A percentile compares a stretch with the other conserved stretches of the same genome.
Conservation (phyloP, 1,140 invertebrate genomes). For the Drosophila takahashii region DNA sequence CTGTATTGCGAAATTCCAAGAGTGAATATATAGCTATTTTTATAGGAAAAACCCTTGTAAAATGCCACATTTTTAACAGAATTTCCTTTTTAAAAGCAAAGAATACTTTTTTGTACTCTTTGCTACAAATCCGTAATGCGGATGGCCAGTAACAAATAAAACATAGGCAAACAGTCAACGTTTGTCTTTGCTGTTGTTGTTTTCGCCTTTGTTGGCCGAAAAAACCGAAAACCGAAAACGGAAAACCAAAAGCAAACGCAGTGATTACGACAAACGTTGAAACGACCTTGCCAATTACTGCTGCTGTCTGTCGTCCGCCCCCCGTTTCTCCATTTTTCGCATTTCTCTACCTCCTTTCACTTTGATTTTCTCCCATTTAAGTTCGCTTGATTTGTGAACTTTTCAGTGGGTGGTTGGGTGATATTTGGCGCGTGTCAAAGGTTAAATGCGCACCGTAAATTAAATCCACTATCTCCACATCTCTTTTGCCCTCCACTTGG, state of each 20-base stretch:
- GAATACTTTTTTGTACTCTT: constrained; percentile 18
- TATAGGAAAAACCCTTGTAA: neutral
- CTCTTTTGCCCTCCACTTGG: neutral
- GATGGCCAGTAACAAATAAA: constrained; percentile 22
- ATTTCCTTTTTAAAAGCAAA: neutral
- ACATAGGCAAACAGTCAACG: constrained; percentile 63
- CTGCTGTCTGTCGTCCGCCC: constrained; percentile 35
- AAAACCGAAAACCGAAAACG: constrained; percentile 37
- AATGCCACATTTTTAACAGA: neutral
- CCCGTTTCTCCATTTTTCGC: neutral
- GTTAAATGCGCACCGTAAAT: constrained; percentile 65
- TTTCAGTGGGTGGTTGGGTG: constrained; percentile 43
- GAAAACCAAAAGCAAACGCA: constrained; percentile 58
- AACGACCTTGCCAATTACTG: constrained; percentile 81
- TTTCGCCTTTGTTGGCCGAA: constrained; percentile 52
- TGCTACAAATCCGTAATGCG: constrained; percentile 39
- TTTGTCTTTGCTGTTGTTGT: constrained; percentile 60
- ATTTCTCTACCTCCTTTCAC: constrained; percentile 18
- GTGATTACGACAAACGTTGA: constrained; percentile 77
- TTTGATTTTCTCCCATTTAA: constrained; percentile 26
- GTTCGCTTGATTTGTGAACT: constrained; percentile 54
- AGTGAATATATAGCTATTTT: too few relatives aligned
- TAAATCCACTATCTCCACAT: constrained; percentile 18
- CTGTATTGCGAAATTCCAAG: neutral
- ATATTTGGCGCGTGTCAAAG: constrained; percentile 46